These are phyloP conservation scores for Carposina sasakii DNA, from an alignment of 1,140 invertebrate species.

Conservation along the genomic window DNA sequence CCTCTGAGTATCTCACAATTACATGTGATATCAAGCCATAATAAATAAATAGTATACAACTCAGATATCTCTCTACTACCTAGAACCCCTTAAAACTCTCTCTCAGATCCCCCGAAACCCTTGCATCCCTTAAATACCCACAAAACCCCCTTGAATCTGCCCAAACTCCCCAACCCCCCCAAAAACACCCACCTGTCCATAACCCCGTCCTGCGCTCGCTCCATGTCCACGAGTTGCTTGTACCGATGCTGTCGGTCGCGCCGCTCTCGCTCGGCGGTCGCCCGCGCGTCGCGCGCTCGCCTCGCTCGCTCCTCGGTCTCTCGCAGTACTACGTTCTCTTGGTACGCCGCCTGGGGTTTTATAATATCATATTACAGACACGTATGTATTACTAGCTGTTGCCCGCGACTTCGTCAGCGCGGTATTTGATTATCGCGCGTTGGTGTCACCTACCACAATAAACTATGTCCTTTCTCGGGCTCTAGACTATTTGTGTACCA, in stretches of 20 bases:
- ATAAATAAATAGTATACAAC: too few relatives aligned
- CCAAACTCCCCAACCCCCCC: too few relatives aligned
- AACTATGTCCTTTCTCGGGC: too few relatives aligned
- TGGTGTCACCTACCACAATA: too few relatives aligned
- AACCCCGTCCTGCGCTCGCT: conserved; percentile 93
- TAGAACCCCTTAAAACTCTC: not conserved
- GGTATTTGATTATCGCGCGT: too few relatives aligned
- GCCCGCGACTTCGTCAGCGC: too few relatives aligned
- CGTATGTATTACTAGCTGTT: too few relatives aligned
- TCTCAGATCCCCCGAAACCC: not conserved
- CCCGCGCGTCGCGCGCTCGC: conserved; percentile 87
- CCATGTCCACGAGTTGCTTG: conserved; percentile 92
- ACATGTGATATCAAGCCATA: too few relatives aligned
- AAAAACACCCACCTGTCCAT: conserved; percentile 82
- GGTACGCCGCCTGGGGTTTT: conserved; percentile 80
- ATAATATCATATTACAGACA: not conserved
- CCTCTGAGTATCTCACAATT: too few relatives aligned
- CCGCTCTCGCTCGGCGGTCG: conserved; percentile 89
- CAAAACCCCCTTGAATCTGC: too few relatives aligned
- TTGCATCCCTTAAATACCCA: not conserved
- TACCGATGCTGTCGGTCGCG: conserved; percentile 85
- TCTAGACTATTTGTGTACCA: too few relatives aligned
- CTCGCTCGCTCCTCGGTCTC: conserved; percentile 92
- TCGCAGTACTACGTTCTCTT: conserved; percentile 87
- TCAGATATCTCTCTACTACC: not conserved